phyloP scores from a whole-genome alignment of 2,113 vertebrate genomes.

The Laticauda colubrina region DNA sequence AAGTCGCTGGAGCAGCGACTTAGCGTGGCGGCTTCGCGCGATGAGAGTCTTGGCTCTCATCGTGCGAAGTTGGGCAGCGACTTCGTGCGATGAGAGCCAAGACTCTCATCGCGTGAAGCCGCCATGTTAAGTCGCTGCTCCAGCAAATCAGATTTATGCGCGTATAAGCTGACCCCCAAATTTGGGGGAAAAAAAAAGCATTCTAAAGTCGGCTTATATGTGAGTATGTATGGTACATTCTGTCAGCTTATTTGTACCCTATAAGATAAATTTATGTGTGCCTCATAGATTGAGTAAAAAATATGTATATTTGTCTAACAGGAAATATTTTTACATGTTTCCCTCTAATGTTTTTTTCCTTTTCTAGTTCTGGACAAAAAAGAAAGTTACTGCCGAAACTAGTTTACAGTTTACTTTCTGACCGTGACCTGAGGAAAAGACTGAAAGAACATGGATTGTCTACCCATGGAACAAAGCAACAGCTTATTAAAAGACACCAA shows the following conservation, averaged over 20 bases:
- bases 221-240: neutral
- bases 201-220: too few species aligned
- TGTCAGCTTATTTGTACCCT: neutral
- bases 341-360: neutral
- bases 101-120: too few species aligned
- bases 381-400: constrained; percentile 83
- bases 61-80: too few species aligned
- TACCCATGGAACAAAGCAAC: constrained; percentile 78
- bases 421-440: constrained; percentile 82
- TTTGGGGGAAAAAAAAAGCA: too few species aligned
- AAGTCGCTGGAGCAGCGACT: too few species aligned
- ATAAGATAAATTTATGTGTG: neutral
- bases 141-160: too few species aligned
- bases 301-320: neutral
- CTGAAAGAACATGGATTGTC: constrained; percentile 83
- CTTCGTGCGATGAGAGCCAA: too few species aligned
- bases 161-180: too few species aligned
- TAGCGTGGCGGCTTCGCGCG: too few species aligned
- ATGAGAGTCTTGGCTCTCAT: too few species aligned
- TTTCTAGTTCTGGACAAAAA: constrained; percentile 68
- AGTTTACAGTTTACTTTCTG: constrained; percentile 88
- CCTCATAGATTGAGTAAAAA: neutral
- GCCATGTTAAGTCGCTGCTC: too few species aligned
- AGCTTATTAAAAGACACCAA: constrained; percentile 83
- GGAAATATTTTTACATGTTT: neutral